Conservation (phyloP, 35 echinoderm and acorn worm species). For the Heliocidaris tuberculata region DNA sequence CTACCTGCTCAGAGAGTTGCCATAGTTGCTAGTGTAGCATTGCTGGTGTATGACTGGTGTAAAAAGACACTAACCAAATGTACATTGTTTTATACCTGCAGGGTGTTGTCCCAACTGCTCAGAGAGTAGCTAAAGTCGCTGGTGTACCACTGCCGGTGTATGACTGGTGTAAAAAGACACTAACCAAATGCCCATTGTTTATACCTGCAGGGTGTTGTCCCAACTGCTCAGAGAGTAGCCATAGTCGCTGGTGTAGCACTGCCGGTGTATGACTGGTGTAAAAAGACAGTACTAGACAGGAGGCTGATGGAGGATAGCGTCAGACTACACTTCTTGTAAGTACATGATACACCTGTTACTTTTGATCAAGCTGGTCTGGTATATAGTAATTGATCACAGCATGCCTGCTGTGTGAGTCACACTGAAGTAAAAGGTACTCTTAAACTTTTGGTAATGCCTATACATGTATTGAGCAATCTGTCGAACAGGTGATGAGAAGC, state of each 20-base stretch:
- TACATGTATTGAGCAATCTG: too few species aligned
- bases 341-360: not conserved
- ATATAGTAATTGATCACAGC: too few species aligned
- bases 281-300: constrained; percentile 75
- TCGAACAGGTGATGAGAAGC: too few species aligned
- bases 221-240: constrained; percentile 94
- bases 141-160: constrained; percentile 93
- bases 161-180: constrained; percentile 79
- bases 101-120: constrained; percentile 90
- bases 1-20: constrained; percentile 95
- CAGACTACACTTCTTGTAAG: constrained; percentile 89
- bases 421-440: too few species aligned
- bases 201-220: constrained; percentile 78
- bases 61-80: constrained; percentile 42
- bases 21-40: constrained; percentile 83
- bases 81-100: constrained; percentile 33
- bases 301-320: constrained; percentile 73
- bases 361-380: too few species aligned
- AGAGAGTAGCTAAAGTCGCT: constrained; percentile 86
- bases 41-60: constrained; percentile 86
- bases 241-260: constrained; percentile 92
- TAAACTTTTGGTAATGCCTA: too few species aligned
- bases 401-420: too few species aligned
- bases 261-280: constrained; percentile 92
- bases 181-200: not conserved